Evolutionary conservation across 2,797 vertebrate species (phyloP), one percentile per base, ranked within the genome.

Genomic region (Staurois parvus): DNA sequence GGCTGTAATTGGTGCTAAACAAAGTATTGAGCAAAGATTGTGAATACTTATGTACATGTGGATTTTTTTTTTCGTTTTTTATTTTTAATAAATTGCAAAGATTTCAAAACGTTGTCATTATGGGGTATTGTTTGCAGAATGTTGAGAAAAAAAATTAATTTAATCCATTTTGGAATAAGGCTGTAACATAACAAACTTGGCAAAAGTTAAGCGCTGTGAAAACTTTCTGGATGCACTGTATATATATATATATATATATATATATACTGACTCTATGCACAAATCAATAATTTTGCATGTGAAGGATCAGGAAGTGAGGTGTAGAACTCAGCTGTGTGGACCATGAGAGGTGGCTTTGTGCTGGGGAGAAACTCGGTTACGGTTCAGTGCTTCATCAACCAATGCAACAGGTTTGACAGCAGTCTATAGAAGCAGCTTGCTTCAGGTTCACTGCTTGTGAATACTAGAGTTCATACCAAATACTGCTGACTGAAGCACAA

Each of bases 321-420:
- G 85, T 79, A 0, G 1, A 59, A 2, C 91, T 91, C 88, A 88
- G 87, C 72, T 88, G 89, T 83, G 87, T 87, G 92, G 91, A 91
- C 90, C 89, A 91, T 92, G 89, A 94, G 90, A 92, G 88, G 90
- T 89, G 90, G 91, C 91, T 92, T 88, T 92, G 91, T 92, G 89
- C 89, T 90, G 89, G 85, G 89, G 89, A 91, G 86, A 89, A 90
- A 89, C 87, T 88, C 91, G 91, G 92, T 94, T 93, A 92, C 92
- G 95, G 91, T 90, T 89, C 91, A 93, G 87, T 93, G 91, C 91
- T 91, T 92, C 89, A 85, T 86, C 91, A 90, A 87, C 88, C 90
- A 91, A 89, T 81, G 89, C 94, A 94, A 94, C 94, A 94, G 94
- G 93, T 94, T 90, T 94, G 92, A 93, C 93, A 90, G 92, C 89